Percentiles rank a stretch among this genome's conserved stretches.
Evolutionary conservation across 2,113 vertebrate species (phyloP).

Genomic region (Solea senegalensis): DNA sequence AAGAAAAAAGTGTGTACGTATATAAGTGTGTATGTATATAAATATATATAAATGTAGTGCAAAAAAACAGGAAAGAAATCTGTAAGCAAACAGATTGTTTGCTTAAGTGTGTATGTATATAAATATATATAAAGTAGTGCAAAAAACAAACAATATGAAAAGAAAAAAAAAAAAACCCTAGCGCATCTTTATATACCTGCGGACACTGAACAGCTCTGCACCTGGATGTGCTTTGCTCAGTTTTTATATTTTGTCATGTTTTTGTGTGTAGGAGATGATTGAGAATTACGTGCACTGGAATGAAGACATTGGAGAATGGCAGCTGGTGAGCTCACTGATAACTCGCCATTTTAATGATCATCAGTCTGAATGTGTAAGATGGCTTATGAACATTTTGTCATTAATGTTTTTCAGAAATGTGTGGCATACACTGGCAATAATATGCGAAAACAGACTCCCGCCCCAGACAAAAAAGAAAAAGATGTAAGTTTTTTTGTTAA

Average conservation of each 20-base stretch:
- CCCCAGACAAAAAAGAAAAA: constrained; percentile 97
- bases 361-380: not conserved
- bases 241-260: constrained; percentile 21
- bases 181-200: not conserved
- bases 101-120: too few species aligned
- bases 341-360: not conserved
- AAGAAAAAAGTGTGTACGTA: too few species aligned
- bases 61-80: too few species aligned
- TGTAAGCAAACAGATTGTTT: too few species aligned
- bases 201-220: not conserved
- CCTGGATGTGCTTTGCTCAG: not conserved
- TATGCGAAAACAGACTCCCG: constrained; percentile 96
- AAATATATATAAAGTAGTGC: too few species aligned
- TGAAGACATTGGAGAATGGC: constrained; percentile 98
- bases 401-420: constrained; percentile 88
- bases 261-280: constrained; percentile 90
- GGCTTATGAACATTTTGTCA: not conserved
- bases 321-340: constrained; percentile 85
- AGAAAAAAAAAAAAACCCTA: too few species aligned
- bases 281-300: constrained; percentile 99
- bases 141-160: too few species aligned
- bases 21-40: too few species aligned
- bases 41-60: too few species aligned
- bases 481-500: constrained; percentile 86
- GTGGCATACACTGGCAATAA: constrained; percentile 99